Percentiles rank a stretch among this genome's conserved stretches.
Conservation (phyloP, 2,113 vertebrate species). For the Cyprinus carpio region DNA sequence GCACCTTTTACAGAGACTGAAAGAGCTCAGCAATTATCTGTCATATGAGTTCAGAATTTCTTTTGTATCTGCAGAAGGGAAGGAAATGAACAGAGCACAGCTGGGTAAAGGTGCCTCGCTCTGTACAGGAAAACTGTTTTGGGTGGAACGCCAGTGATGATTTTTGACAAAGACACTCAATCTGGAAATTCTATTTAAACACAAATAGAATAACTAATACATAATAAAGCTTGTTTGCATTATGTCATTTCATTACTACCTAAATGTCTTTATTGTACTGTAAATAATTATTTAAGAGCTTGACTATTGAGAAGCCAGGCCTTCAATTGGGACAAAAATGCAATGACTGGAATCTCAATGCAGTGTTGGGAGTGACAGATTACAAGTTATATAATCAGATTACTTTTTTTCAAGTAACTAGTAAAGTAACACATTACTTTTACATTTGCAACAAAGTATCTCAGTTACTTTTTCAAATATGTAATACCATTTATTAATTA, state of each 20-base stretch:
- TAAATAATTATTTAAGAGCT: not conserved
- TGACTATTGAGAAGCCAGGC: not conserved
- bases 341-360: not conserved
- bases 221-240: too few relatives aligned
- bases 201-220: not conserved
- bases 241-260: too few relatives aligned
- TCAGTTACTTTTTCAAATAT: too few relatives aligned
- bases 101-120: not conserved
- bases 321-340: not conserved
- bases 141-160: not conserved
- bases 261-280: too few relatives aligned
- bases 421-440: too few relatives aligned
- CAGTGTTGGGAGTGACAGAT: not conserved
- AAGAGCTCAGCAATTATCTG: not conserved
- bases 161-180: not conserved
- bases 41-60: not conserved
- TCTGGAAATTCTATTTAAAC: not conserved
- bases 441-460: too few relatives aligned
- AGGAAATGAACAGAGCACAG: not conserved
- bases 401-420: not conserved
- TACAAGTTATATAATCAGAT: not conserved
- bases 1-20: not conserved
- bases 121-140: not conserved
- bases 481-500: too few relatives aligned
- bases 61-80: constrained; percentile 2